Evolutionary conservation across 2,888 invertebrate genomes (phyloP).

Genomic region (Pristionchus arcanus): DNA sequence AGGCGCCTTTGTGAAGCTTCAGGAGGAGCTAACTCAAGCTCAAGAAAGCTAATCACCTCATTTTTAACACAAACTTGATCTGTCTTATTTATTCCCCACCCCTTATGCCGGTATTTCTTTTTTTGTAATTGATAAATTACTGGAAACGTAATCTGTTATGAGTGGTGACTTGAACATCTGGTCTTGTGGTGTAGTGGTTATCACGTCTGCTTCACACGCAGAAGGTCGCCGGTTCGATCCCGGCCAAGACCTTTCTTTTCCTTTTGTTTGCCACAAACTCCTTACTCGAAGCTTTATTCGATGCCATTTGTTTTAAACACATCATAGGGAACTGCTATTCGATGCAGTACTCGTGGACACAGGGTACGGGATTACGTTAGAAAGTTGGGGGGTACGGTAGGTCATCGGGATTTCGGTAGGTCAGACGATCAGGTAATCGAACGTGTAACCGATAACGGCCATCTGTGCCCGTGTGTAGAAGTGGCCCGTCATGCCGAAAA

Average conservation of each 20-base stretch:
- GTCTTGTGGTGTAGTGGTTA: slow-evolving; percentile 64
- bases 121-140: no score
- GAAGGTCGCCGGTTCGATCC: slow-evolving; percentile 65
- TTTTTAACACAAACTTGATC: no score
- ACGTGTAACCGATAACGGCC: not conserved
- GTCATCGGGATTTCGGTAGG: not conserved
- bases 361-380: not conserved
- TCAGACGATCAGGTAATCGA: not conserved
- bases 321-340: not conserved
- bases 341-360: not conserved
- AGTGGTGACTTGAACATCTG: not conserved
- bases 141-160: no score
- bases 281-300: not conserved
- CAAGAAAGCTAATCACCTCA: no score
- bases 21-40: not conserved
- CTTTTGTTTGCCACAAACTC: not conserved
- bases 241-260: slow-evolving; percentile 57
- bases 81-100: no score
- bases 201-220: slow-evolving; percentile 66
- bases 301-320: not conserved
- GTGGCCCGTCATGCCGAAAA: slow-evolving; percentile 34
- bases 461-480: slow-evolving; percentile 1
- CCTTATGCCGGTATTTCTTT: no score
- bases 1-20: not conserved
- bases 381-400: not conserved